Evolutionary conservation across 2,113 vertebrate genomes (phyloP), one percentile per base, ranked within the genome.

Genomic region (Xenopus tropicalis): DNA sequence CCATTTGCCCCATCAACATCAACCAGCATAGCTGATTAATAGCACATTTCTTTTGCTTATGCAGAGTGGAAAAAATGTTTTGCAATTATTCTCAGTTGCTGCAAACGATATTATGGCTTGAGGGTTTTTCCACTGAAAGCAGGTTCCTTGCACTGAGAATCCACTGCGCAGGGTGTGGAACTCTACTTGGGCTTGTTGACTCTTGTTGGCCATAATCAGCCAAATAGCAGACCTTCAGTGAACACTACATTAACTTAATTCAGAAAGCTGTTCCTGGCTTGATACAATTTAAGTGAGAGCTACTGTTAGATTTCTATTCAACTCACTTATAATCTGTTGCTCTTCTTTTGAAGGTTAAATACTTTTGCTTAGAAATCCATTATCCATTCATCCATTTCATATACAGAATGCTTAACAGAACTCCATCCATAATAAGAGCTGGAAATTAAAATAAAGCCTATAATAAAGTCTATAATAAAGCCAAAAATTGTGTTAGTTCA

Each of bases 1-100:
- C 37, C 64, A 67, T 48, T 66, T 59, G 51, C 43, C 71, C 54
- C 43, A 59, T 67, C 54, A 66, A 24, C 63, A 23, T 74, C 24
- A 10, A 23, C 61, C 17, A 67, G 21, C 43, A 23, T 54, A 61
- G 54, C 14, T 74, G 72, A 67, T 67, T 74, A 67, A 74, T 67
- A 24, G 56, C 5, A 10, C 57, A 61, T 37, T 37, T 37, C 70
- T 64, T 65, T 72, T 61, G 43, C 63, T 66, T 44, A 46, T 74
- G 65, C 54, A 67, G 22, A 17, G 14, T 61, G 65, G 57, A 37
- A 37, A 74, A 74, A 68, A 66, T 74, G 65, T 62, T 57, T 42
- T 68, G 59, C 57, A 75, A 75, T 61, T 52, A 48, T 25, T 21
- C 72, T 62, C 62, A 20, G 72, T 61, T 70, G 56, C 25, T 63